Conservation (phyloP, 2,113 vertebrate genomes). For the Natator depressus region DNA sequence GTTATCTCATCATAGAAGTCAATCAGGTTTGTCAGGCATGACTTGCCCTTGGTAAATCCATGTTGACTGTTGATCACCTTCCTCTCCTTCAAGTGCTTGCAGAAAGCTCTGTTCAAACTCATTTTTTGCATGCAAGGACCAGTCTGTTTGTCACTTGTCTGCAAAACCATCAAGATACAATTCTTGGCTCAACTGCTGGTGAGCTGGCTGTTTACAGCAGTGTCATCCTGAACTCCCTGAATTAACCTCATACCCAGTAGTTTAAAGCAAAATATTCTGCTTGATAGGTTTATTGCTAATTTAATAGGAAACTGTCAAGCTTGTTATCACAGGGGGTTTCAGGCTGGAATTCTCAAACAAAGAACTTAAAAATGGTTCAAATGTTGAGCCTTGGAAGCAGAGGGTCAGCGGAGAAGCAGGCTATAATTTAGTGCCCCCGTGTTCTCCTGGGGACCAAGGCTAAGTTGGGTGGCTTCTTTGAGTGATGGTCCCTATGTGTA, state of each 20-base stretch:
- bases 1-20: no score
- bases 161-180: background rate
- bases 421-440: background rate
- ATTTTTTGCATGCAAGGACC: background rate
- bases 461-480: background rate
- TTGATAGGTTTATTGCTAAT: background rate
- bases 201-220: slow-evolving; percentile 9
- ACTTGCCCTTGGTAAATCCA: no score
- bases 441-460: background rate
- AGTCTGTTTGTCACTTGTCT: background rate
- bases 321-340: slow-evolving; percentile 39
- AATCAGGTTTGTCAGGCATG: no score
- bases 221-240: background rate
- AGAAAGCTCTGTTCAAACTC: slow-evolving; percentile 38
- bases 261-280: slow-evolving; percentile 21
- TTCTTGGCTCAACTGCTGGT: slow-evolving; percentile 42
- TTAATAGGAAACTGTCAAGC: slow-evolving; percentile 42
- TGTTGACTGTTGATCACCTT: no score
- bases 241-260: background rate
- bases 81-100: background rate
- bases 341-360: background rate
- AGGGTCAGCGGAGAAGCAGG: accelerated
- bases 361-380: background rate
- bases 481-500: no score
- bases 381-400: background rate